Percentiles rank a stretch among this genome's conserved stretches.
Evolutionary conservation across 2,888 invertebrate species (phyloP).

Genomic region (Nemurella pictetii): DNA sequence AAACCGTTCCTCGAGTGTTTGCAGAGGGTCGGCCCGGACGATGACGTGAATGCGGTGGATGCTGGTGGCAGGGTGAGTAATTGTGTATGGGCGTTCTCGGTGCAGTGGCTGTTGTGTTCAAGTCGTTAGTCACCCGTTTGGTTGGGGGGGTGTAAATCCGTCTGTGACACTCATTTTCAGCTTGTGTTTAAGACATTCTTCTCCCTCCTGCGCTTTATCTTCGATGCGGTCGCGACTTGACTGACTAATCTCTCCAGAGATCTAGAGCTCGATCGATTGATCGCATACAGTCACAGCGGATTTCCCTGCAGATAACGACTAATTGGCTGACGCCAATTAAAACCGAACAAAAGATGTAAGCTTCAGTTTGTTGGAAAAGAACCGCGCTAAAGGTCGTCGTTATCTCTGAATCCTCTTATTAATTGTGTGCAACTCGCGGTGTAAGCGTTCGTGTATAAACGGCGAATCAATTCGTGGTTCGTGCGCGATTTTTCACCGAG

Average conservation of each 20-base stretch:
- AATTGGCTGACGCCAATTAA: not conserved
- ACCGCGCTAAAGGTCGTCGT: not conserved
- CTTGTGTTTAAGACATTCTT: no score
- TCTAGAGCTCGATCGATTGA: not conserved
- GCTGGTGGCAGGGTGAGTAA: conserved; percentile 61
- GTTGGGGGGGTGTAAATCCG: not conserved
- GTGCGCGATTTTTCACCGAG: not conserved
- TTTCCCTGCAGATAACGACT: not conserved
- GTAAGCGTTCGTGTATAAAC: not conserved
- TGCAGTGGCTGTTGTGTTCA: no score
- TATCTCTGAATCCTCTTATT: not conserved
- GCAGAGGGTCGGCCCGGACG: conserved; percentile 44
- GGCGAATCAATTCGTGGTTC: not conserved
- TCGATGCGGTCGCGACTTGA: no score
- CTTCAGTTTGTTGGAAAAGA: not conserved
- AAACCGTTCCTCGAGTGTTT: conserved; percentile 48
- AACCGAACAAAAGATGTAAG: not conserved
- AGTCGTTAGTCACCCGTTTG: not conserved
- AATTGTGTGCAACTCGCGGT: not conserved
- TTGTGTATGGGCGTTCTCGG: no score
- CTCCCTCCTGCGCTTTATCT: no score
- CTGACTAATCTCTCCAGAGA: not conserved
- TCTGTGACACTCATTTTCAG: not conserved
- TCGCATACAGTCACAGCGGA: not conserved
- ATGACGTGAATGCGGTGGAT: conserved; percentile 59